Conservation (phyloP, 2,888 invertebrate species). For the Limnephilus lunatus region DNA sequence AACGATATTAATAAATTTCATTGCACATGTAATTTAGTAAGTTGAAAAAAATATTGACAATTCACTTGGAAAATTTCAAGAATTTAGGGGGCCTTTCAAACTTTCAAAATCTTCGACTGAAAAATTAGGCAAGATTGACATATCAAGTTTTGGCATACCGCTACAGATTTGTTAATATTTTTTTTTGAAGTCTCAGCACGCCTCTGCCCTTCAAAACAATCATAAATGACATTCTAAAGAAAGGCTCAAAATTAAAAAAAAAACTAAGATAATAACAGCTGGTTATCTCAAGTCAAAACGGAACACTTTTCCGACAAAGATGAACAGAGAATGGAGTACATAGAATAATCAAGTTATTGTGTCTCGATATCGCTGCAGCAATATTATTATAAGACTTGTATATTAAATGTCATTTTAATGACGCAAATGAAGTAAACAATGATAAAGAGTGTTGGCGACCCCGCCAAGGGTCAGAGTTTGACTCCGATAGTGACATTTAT, state of each 20-base stretch:
- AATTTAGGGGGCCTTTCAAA: too few relatives aligned
- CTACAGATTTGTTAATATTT: too few relatives aligned
- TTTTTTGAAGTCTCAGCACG: neutral
- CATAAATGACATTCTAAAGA: neutral
- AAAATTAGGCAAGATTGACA: too few relatives aligned
- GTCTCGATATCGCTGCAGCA: neutral
- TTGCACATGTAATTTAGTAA: too few relatives aligned
- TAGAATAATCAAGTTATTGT: neutral
- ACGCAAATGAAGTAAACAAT: conserved; percentile 64
- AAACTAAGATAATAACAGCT: neutral
- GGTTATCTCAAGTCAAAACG: neutral
- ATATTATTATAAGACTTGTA: conserved; percentile 49
- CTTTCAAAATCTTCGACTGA: too few relatives aligned
- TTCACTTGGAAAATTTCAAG: too few relatives aligned
- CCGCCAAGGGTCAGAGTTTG: conserved; percentile 55
- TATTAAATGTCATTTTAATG: conserved; percentile 58
- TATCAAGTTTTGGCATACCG: too few relatives aligned
- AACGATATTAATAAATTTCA: too few relatives aligned
- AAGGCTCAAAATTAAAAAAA: neutral
- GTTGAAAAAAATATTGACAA: too few relatives aligned
- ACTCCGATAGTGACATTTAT: conserved; percentile 25
- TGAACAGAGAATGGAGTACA: neutral
- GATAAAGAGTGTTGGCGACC: conserved; percentile 60
- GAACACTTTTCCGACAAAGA: conserved; percentile 16
- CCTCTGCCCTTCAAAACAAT: neutral